Conservation (phyloP, 2,113 vertebrate species). For the Pterophyllum scalare region DNA sequence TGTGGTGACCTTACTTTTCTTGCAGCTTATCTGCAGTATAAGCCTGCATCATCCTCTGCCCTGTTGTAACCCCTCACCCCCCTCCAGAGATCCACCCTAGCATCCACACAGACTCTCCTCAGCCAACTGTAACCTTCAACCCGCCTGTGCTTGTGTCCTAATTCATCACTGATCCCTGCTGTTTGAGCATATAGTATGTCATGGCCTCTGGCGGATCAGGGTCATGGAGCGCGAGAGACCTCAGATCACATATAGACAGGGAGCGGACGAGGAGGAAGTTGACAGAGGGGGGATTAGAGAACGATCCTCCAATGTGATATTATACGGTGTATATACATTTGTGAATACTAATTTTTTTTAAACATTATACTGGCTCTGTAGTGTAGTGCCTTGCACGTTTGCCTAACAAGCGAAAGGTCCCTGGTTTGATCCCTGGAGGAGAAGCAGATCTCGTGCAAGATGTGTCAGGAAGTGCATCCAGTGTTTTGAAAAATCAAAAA, state of each 20-base stretch:
- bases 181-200: not conserved
- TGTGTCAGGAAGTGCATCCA: no score
- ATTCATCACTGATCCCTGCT: conserved; percentile 19
- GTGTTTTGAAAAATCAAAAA: no score
- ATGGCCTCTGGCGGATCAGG: not conserved
- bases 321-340: not conserved
- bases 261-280: not conserved
- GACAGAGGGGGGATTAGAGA: not conserved
- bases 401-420: not conserved
- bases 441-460: no score
- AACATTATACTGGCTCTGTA: not conserved
- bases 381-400: not conserved
- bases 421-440: not conserved
- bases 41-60: conserved; percentile 31
- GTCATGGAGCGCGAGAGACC: not conserved
- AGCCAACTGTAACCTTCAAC: conserved; percentile 31
- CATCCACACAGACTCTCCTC: conserved; percentile 12
- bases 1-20: conserved; percentile 37
- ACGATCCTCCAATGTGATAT: not conserved
- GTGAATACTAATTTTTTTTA: not conserved
- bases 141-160: not conserved
- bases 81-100: not conserved
- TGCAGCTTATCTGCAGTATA: conserved; percentile 32
- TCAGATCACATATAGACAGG: not conserved
- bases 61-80: not conserved